A percentile compares a stretch with the other conserved stretches of the same genome.
Evolutionary conservation across 2,113 vertebrate genomes (phyloP).

Genomic region (Pithys albifrons): DNA sequence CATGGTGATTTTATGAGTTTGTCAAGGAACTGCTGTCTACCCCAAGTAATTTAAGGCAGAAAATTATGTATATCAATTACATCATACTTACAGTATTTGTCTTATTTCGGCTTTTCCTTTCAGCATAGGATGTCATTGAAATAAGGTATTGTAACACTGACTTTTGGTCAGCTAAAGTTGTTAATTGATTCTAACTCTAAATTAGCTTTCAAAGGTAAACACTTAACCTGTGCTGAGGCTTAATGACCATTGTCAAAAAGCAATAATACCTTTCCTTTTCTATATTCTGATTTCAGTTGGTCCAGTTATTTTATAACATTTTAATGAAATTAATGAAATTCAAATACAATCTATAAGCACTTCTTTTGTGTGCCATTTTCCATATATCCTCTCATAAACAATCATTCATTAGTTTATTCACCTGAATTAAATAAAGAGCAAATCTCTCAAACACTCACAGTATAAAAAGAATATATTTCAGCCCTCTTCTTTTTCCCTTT

Average conservation of each 20-base stretch:
- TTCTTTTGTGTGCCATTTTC: background rate
- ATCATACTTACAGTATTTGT: background rate
- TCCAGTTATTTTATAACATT: background rate
- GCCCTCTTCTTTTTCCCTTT: fast-evolving
- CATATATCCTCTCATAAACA: background rate
- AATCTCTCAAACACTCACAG: background rate
- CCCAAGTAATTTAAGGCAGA: background rate
- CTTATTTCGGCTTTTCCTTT: background rate
- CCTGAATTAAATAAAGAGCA: background rate
- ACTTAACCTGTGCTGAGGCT: background rate
- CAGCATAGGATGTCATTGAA: background rate
- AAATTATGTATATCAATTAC: background rate
- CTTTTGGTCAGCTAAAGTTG: background rate
- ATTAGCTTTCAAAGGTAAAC: background rate
- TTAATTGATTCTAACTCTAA: background rate
- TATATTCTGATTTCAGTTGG: background rate
- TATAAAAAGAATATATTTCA: background rate
- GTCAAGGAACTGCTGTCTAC: background rate
- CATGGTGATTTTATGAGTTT: background rate
- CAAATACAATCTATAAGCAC: background rate
- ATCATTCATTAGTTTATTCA: background rate
- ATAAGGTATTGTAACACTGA: background rate
- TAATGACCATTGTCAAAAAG: background rate
- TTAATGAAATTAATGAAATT: background rate
- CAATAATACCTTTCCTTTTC: background rate